Evolutionary conservation across 2,797 vertebrate genomes (phyloP), one percentile per base, ranked within the genome.

Genomic region (Fundulus diaphanus): DNA sequence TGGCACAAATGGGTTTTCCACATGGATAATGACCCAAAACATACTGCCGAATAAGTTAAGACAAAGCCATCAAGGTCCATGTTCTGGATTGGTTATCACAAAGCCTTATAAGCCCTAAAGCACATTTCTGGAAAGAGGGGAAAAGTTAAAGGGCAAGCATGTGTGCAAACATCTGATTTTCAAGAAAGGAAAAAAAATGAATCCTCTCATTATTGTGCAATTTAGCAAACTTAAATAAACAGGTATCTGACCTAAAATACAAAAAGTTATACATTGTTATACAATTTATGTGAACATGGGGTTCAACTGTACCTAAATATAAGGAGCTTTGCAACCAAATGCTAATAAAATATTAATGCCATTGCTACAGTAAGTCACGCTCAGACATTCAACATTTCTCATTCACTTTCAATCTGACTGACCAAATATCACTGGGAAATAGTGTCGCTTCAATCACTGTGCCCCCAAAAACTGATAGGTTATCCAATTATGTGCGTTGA

Each of bases 401-500:
- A 73, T 84, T 84, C 87, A 82, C 79, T 75, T 80, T 73, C 82
- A 85, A 86, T 91, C 75, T 74, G 72, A 59, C 84, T 87, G 87
- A 92, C 83, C 89, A 90, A 92, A 91, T 90, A 89, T 88, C 78
- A 81, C 79, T 61, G 56, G 85, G 82, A 90, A 90, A 92, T 85
- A 86, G 85, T 87, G 88, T 89, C 88, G 85, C 84, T 92, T 89
- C 88, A 90, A 92, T 93, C 90, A 90, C 54, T 3, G 73, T 77
- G 82, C 69, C 87, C 85, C 87, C 86, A 74, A 90, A 91, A 90
- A 88, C 87, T 88, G 90, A 92, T 91, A 89, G 88, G 89, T 88
- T 87, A 92, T 91, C 88, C 92, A 89, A 90, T 92, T 91, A 91
- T 91, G 86, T 88, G 82, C 73, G 70, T 78, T 86, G 89, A 89